These are phyloP conservation scores for Lochmaea crataegi DNA, from an alignment of 2,888 invertebrate species.

Conservation along the genomic window DNA sequence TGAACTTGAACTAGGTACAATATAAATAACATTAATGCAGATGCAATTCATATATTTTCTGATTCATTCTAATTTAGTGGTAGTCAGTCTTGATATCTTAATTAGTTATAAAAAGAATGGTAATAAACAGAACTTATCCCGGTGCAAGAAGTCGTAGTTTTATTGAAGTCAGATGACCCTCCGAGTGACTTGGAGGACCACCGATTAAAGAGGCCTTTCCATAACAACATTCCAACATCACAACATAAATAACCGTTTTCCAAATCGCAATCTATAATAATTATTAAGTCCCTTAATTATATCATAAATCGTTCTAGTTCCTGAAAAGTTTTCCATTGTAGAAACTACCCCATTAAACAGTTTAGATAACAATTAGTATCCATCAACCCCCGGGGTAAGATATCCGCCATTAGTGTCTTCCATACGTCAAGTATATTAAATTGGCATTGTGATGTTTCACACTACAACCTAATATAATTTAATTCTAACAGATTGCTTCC, in stretches of 20 bases:
- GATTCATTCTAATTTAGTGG: too few relatives aligned
- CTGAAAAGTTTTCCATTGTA: constrained; percentile 2
- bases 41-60: too few relatives aligned
- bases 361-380: constrained; percentile 42
- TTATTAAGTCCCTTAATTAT: background rate
- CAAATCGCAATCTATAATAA: background rate
- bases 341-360: constrained; percentile 16
- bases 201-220: too few relatives aligned
- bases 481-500: constrained; percentile 54
- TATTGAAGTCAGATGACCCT: too few relatives aligned
- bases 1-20: too few relatives aligned
- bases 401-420: constrained; percentile 41
- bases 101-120: too few relatives aligned
- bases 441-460: constrained; percentile 42
- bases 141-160: too few relatives aligned
- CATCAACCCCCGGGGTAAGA: constrained; percentile 38
- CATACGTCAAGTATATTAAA: constrained; percentile 44
- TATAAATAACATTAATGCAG: too few relatives aligned
- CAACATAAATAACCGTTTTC: background rate
- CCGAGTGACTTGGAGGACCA: too few relatives aligned
- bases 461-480: constrained; percentile 49
- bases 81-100: too few relatives aligned
- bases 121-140: too few relatives aligned
- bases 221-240: too few relatives aligned
- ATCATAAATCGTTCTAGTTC: background rate